phyloP scores from a whole-genome alignment of 2,888 invertebrate genomes.

The Drosophila koepferae region DNA sequence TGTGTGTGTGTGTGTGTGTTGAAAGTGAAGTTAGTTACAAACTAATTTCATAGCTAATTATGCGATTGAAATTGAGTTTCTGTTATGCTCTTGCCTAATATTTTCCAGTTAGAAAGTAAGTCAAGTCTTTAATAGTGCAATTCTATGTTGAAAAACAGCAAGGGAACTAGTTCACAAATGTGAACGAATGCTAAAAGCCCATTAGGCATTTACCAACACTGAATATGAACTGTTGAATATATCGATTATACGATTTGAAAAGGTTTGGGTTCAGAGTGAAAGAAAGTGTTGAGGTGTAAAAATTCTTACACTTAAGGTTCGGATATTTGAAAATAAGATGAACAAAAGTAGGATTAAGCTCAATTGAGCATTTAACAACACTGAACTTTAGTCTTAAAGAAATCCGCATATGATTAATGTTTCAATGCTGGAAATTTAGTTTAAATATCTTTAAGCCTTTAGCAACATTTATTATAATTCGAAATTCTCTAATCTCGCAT shows the following conservation, averaged over 20 bases:
- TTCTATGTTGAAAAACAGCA: neutral
- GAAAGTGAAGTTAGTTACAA: constrained; percentile 5
- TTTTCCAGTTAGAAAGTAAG: constrained; percentile 11
- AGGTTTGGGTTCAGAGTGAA: too few relatives aligned
- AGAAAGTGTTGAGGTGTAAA: too few relatives aligned
- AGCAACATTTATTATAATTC: neutral
- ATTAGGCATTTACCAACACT: neutral
- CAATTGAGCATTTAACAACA: too few relatives aligned
- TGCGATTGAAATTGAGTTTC: neutral
- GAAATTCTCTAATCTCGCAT: neutral
- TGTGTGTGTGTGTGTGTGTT: constrained; percentile 1
- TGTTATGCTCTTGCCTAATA: neutral
- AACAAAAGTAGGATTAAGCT: too few relatives aligned
- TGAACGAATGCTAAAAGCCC: too few relatives aligned
- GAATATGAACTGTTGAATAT: neutral
- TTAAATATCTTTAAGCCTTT: neutral
- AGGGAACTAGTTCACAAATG: neutral
- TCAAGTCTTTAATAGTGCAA: neutral
- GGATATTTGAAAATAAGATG: too few relatives aligned
- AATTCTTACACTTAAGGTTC: too few relatives aligned
- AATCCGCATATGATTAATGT: too few relatives aligned
- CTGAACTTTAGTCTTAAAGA: neutral
- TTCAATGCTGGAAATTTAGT: too few relatives aligned
- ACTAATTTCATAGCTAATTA: constrained; percentile 4
- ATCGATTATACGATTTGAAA: neutral